Evolutionary conservation across 2,797 vertebrate species (phyloP).

Genomic region (Enteromius radiatus): DNA sequence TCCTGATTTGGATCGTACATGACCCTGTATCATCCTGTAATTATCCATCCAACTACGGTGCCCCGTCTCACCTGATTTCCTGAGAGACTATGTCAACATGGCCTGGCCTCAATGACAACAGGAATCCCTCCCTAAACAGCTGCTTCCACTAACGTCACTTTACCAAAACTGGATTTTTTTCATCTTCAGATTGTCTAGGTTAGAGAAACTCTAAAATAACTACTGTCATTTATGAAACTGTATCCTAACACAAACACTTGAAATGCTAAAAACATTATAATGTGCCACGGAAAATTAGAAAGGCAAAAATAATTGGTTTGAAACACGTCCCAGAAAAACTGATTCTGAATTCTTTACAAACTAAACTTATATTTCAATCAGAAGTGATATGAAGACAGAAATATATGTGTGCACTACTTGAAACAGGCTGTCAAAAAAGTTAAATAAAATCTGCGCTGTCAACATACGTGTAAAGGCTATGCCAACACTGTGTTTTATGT

Average conservation of each 20-base stretch:
- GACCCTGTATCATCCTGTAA: slow-evolving; percentile 8
- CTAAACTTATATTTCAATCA: slow-evolving; percentile 66
- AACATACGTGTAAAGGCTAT: slow-evolving; percentile 65
- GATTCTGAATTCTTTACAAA: slow-evolving; percentile 36
- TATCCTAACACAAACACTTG: neutral
- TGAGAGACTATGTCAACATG: slow-evolving; percentile 65
- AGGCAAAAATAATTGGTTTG: slow-evolving; percentile 61
- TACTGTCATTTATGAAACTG: neutral
- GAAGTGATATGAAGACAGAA: slow-evolving; percentile 59
- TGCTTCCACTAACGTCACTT: slow-evolving; percentile 70
- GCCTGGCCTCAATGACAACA: slow-evolving; percentile 68
- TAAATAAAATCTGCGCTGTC: slow-evolving; percentile 70
- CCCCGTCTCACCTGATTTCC: slow-evolving; percentile 60
- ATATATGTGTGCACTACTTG: slow-evolving; percentile 61
- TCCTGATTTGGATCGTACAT: neutral
- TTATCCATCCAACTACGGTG: slow-evolving; percentile 56
- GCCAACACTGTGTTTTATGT: slow-evolving; percentile 69
- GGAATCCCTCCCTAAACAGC: slow-evolving; percentile 77
- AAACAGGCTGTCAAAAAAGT: slow-evolving; percentile 71
- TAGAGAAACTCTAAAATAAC: neutral
- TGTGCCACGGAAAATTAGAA: slow-evolving; percentile 45
- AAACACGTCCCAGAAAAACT: slow-evolving; percentile 63
- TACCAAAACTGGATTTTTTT: neutral
- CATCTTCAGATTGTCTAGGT: slow-evolving; percentile 4
- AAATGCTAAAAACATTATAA: neutral